A percentile compares a stretch with the other conserved stretches of the same genome.
Conservation (phyloP, 2,888 invertebrate species). For the Drosophila peninsularis region DNA sequence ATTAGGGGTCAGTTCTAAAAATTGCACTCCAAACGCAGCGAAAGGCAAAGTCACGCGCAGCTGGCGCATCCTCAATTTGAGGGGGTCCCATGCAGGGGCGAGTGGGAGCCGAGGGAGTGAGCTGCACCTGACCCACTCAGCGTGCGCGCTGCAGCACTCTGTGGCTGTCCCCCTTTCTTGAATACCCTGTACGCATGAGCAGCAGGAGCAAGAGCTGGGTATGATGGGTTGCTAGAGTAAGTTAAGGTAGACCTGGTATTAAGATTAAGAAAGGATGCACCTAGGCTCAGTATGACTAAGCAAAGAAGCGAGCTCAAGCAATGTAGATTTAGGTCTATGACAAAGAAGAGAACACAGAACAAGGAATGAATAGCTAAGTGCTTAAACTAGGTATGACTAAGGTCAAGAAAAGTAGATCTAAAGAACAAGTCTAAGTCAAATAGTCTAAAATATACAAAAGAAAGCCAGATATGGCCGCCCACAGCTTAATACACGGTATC, state of each 20-base stretch:
- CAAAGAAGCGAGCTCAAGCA: too few relatives aligned
- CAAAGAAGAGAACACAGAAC: too few relatives aligned
- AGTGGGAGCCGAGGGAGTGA: neutral
- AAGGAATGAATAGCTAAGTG: too few relatives aligned
- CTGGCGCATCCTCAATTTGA: constrained; percentile 51
- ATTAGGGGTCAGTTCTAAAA: constrained; percentile 76
- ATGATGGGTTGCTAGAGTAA: neutral
- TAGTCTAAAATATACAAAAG: neutral
- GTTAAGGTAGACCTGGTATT: too few relatives aligned
- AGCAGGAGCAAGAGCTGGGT: too few relatives aligned
- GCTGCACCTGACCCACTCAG: constrained; percentile 82
- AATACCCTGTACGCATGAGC: neutral
- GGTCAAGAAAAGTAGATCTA: too few relatives aligned
- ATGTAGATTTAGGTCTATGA: too few relatives aligned
- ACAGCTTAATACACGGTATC: neutral
- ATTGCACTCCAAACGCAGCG: constrained; percentile 48
- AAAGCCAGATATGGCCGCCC: neutral
- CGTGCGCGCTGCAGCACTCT: constrained; percentile 44
- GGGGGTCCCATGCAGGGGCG: neutral
- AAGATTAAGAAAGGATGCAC: too few relatives aligned
- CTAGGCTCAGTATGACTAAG: too few relatives aligned
- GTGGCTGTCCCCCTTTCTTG: constrained; percentile 10
- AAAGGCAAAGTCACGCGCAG: constrained; percentile 68
- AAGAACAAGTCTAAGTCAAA: too few relatives aligned
- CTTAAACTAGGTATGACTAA: too few relatives aligned